phyloP scores from a whole-genome alignment of 1,140 invertebrate species.

The Sinella curviseta region DNA sequence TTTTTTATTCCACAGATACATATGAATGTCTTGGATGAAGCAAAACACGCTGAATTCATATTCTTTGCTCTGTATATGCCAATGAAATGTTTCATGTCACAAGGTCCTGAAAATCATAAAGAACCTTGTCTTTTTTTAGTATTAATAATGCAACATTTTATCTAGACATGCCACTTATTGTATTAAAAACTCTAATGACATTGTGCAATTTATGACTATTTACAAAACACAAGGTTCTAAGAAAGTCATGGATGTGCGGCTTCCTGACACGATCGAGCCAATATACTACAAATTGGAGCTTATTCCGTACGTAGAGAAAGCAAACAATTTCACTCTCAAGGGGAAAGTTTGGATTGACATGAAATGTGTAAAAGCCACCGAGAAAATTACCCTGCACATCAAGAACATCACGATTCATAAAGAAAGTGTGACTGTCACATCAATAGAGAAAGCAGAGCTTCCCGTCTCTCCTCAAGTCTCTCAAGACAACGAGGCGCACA shows the following conservation, averaged over 20 bases:
- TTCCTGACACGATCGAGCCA: slow-evolving; percentile 67
- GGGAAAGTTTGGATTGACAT: slow-evolving; percentile 71
- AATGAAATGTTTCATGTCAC: too few species aligned
- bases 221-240: not conserved
- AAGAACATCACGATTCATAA: slow-evolving; percentile 67
- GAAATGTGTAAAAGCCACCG: slow-evolving; percentile 65
- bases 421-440: slow-evolving; percentile 57
- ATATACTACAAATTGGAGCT: slow-evolving; percentile 69
- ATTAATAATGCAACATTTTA: too few species aligned
- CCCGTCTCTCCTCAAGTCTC: not conserved
- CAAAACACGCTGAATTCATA: too few species aligned
- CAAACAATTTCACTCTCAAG: slow-evolving; percentile 74
- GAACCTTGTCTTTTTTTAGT: too few species aligned
- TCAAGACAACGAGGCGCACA: not conserved
- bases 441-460: not conserved
- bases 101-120: too few species aligned
- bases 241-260: slow-evolving; percentile 61
- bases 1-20: too few species aligned
- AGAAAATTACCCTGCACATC: slow-evolving; percentile 74
- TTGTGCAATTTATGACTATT: not conserved
- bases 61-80: too few species aligned
- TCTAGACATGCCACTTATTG: too few species aligned
- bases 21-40: too few species aligned
- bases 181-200: too few species aligned
- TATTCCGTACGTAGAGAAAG: slow-evolving; percentile 64